Conservation (phyloP, 2,888 invertebrate species). For the Drosophila rellima region DNA sequence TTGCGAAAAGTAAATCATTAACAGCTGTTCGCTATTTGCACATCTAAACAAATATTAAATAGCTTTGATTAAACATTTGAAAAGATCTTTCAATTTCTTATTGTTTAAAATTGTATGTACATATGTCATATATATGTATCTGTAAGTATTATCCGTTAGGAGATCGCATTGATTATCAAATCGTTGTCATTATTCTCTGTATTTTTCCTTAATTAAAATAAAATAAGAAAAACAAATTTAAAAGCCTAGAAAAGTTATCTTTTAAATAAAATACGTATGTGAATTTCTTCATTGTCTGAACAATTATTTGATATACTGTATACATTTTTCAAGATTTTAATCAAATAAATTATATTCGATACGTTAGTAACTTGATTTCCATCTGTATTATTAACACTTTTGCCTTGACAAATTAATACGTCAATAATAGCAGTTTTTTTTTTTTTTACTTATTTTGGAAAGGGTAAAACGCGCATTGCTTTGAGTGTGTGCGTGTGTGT, state of each 20-base stretch:
- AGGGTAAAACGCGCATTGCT: conserved; percentile 49
- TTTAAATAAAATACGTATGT: too few species aligned
- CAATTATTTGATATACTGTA: not conserved
- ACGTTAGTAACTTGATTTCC: conserved; percentile 28
- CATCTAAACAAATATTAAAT: conserved; percentile 11
- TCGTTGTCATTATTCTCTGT: too few species aligned
- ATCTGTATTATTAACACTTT: conserved; percentile 39
- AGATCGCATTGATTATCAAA: too few species aligned
- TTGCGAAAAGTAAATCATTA: conserved; percentile 4
- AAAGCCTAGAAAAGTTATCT: too few species aligned
- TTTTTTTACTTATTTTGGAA: conserved; percentile 32
- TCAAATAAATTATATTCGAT: conserved; percentile 18
- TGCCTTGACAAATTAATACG: conserved; percentile 38
- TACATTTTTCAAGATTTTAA: not conserved
- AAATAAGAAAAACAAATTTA: too few species aligned
- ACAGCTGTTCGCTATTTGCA: conserved; percentile 14
- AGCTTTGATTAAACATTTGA: too few species aligned
- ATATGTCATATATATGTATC: too few species aligned
- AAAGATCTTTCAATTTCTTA: too few species aligned
- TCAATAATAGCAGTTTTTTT: conserved; percentile 33
- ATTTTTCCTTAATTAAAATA: too few species aligned
- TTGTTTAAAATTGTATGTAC: too few species aligned
- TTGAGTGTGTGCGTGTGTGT: conserved; percentile 30
- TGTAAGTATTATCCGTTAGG: too few species aligned
- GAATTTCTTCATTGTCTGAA: not conserved